These are phyloP conservation scores for Parazoanthus atlanticus DNA, from an alignment of 92 coral and sea anemone species.

Conservation along the genomic window DNA sequence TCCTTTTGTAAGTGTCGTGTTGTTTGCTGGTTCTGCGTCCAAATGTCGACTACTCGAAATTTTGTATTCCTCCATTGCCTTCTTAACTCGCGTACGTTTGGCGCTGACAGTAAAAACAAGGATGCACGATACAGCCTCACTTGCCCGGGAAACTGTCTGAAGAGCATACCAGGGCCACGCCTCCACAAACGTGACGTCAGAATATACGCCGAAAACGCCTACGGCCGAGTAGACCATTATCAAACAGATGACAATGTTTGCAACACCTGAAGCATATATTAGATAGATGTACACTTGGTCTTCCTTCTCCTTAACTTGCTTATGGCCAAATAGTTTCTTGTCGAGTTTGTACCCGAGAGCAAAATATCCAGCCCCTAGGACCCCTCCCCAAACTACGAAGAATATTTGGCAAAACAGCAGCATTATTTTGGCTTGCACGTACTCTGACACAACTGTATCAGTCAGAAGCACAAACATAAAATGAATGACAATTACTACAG, in stretches of 20 bases:
- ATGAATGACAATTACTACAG: constrained; percentile 63
- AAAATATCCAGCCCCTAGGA: constrained; percentile 77
- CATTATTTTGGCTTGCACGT: constrained; percentile 91
- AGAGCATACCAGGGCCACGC: constrained; percentile 93
- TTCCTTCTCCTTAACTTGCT: constrained; percentile 63
- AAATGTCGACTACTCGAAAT: neutral
- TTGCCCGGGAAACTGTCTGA: constrained; percentile 75
- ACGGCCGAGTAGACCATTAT: constrained; percentile 80
- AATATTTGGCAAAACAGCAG: constrained; percentile 88
- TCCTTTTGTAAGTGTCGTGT: neutral
- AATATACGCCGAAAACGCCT: constrained; percentile 89
- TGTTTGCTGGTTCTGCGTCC: neutral
- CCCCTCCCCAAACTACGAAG: constrained; percentile 77
- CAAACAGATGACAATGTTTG: constrained; percentile 67
- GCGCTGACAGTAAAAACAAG: constrained; percentile 96
- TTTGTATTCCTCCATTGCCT: constrained; percentile 66
- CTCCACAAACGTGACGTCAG: constrained; percentile 79
- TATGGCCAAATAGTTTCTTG: constrained; percentile 78
- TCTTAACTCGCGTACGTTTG: constrained; percentile 76
- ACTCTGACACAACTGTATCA: constrained; percentile 75
- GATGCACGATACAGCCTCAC: constrained; percentile 81
- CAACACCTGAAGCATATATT: constrained; percentile 87
- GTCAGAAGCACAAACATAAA: constrained; percentile 76
- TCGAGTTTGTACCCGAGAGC: constrained; percentile 84
- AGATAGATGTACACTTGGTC: constrained; percentile 75